These are phyloP conservation scores for Ramphastos sulfuratus DNA, from an alignment of 2,113 vertebrate species.

Conservation along the genomic window DNA sequence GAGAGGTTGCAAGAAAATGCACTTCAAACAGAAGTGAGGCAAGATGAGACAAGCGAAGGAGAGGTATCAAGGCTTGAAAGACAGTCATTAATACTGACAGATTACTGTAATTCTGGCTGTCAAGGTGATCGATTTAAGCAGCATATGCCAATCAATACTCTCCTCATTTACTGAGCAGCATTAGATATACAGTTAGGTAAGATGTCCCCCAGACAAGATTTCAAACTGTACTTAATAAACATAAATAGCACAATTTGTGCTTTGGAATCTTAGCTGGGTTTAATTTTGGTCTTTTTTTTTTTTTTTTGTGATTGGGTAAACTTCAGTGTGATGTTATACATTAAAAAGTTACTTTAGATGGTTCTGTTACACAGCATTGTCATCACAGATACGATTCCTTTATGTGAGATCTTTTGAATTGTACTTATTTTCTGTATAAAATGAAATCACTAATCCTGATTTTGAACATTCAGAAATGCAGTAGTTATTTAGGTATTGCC, in stretches of 20 bases:
- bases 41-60: slow-evolving; percentile 77
- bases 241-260: slow-evolving; percentile 78
- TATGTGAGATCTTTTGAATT: background rate
- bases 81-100: slow-evolving; percentile 97
- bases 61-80: slow-evolving; percentile 83
- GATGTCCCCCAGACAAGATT: slow-evolving; percentile 75
- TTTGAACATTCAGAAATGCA: background rate
- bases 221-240: slow-evolving; percentile 82
- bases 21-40: slow-evolving; percentile 74
- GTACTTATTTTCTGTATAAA: background rate
- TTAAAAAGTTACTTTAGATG: slow-evolving; percentile 52
- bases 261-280: slow-evolving; percentile 71
- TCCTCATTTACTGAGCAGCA: slow-evolving; percentile 85
- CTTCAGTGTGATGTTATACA: slow-evolving; percentile 24
- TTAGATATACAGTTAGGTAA: slow-evolving; percentile 79
- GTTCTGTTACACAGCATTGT: background rate
- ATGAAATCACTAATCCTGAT: background rate
- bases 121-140: slow-evolving; percentile 94
- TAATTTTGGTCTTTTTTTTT: background rate
- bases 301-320: background rate
- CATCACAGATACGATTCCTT: background rate
- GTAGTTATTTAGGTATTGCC: background rate
- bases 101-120: slow-evolving; percentile 99
- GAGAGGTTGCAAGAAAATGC: slow-evolving; percentile 76
- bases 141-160: slow-evolving; percentile 95